A percentile compares a stretch with the other conserved stretches of the same genome.
phyloP scores from a whole-genome alignment of 2,888 invertebrate species.

The Tubulanus polymorphus region DNA sequence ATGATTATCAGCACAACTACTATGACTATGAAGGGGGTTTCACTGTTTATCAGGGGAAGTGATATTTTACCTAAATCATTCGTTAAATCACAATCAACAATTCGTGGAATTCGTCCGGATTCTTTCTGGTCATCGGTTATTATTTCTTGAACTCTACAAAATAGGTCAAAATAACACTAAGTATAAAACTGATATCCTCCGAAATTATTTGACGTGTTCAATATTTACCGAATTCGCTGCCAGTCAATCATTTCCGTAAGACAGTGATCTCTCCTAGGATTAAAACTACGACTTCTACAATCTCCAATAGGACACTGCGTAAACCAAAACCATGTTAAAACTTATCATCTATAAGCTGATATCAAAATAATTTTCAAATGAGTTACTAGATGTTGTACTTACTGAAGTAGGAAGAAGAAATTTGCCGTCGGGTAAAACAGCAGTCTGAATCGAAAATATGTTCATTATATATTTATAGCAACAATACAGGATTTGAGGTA shows the following conservation, averaged over 20 bases:
- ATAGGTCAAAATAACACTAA: background rate
- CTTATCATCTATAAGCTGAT: no score
- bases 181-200: background rate
- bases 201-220: no score
- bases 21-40: no score
- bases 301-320: conserved; percentile 51
- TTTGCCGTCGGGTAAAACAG: conserved; percentile 64
- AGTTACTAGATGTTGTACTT: conserved; percentile 6
- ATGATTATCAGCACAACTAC: background rate
- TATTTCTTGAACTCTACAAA: conserved; percentile 70
- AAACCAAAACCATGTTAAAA: no score
- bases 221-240: conserved; percentile 68
- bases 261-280: conserved; percentile 47
- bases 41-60: no score
- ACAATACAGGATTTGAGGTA: no score
- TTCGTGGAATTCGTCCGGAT: conserved; percentile 61
- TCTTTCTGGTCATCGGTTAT: conserved; percentile 60
- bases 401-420: conserved; percentile 60
- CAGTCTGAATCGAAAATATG: conserved; percentile 32
- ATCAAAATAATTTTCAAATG: no score
- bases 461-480: no score
- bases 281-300: conserved; percentile 49
- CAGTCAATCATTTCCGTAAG: conserved; percentile 72
- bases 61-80: conserved; percentile 62
- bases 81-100: conserved; percentile 79